Evolutionary conservation across 2,797 vertebrate species (phyloP).

Genomic region (Oreochromis grahami): DNA sequence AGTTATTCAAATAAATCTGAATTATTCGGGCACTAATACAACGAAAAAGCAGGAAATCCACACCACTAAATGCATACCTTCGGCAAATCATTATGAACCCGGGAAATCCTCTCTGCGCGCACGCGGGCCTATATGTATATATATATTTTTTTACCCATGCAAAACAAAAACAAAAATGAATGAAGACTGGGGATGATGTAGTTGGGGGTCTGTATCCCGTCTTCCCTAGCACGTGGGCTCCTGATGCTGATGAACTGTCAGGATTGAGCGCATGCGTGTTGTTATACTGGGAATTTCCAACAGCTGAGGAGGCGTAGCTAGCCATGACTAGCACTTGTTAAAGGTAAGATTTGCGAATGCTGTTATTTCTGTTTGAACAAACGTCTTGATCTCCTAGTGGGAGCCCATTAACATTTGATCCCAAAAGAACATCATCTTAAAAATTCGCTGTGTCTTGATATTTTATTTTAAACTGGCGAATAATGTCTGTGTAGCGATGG

Average conservation of each 20-base stretch:
- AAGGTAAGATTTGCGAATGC: constrained; percentile 69
- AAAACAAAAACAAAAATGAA: not conserved
- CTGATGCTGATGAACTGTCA: constrained; percentile 51
- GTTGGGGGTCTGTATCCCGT: not conserved
- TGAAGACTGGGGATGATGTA: not conserved
- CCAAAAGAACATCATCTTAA: accelerated
- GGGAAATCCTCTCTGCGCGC: not conserved
- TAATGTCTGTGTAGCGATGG: not conserved
- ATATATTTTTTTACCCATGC: accelerated
- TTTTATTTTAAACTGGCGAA: not conserved
- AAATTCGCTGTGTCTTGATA: not conserved
- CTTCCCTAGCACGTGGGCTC: constrained; percentile 51
- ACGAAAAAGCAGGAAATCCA: not conserved
- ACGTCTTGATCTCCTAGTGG: not conserved
- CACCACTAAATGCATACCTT: not conserved
- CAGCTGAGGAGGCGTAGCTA: constrained; percentile 72
- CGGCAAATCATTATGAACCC: not conserved
- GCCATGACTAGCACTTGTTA: constrained; percentile 56
- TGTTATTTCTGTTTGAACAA: constrained; percentile 8
- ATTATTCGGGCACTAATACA: not conserved
- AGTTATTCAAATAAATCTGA: not conserved
- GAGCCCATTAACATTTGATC: not conserved
- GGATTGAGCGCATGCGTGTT: constrained; percentile 66
- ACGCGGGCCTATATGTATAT: too few relatives aligned
- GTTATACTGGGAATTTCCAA: constrained; percentile 71